Base-by-base conservation (phyloP, 2,113 vertebrate species). In the Nerophis ophidion region DNA sequence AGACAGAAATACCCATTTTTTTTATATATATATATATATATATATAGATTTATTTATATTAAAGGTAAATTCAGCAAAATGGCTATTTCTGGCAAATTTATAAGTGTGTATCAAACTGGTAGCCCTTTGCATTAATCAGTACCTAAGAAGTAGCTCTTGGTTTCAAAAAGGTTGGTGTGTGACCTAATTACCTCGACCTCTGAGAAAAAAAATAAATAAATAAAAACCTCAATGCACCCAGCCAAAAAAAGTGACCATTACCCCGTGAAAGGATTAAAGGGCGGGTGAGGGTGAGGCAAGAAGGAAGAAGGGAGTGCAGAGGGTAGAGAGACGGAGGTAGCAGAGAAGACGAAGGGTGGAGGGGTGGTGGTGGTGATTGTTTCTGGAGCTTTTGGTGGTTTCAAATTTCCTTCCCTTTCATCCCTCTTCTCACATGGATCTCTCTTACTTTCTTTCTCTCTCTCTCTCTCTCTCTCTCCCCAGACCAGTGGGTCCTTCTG, bases 391-490 rank as follows among this genome's bases (percentile, higher is more conserved):
- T 61, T 60, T 66, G 66, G 73, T 52, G 77, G 78, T 84, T 77
- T 82, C 81, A 79, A 33, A 75, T 84, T 84, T 82, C 81, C 62
- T 66, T 65, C 76, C 60, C 58, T 75, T 77, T 79, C 61, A 42
- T 66, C 72, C 80, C 68, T 65, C 40, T 15, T 17, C 66, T 66
- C 62, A 55, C 60, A 55, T 71, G 51, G 62, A 52, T 55, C 47
- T 68, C 68, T 59, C 49, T 61, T 60, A 40, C 64, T 71, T 60
- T 71, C 36, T 76, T 61, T 55, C 34, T 60, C 65, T 61, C 50
- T 54, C 44, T 63, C 58, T 54, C 44, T 63, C 58, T 76, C 60
- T 57, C 26, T 26, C 26, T 4, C 26, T 26, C 26, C 26, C 51
- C 64, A 66, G 58, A 62, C 34, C 40, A 36, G 38, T 14, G 17